phyloP scores from a whole-genome alignment of 37 sponge, comb jelly and placozoan genomes.

The Cliona cf. orientalis region DNA sequence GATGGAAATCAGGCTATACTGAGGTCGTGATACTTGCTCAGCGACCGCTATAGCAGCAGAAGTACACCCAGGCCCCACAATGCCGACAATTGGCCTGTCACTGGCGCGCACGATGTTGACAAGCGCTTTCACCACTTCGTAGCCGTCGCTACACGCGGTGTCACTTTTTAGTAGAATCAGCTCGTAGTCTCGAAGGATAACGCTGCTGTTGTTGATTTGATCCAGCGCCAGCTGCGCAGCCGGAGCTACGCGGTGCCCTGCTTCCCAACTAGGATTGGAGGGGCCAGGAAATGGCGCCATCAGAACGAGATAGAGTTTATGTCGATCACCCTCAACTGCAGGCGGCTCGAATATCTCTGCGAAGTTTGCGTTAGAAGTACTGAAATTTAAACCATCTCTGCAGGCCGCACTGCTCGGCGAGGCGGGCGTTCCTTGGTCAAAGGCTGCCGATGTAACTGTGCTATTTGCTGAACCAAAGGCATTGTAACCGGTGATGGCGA shows the following conservation, averaged over 20 bases:
- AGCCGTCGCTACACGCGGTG: slow-evolving; percentile 1
- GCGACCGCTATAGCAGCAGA: slow-evolving; percentile 14
- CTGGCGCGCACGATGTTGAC: neutral
- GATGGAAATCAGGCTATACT: slow-evolving; percentile 7
- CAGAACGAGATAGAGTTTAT: neutral
- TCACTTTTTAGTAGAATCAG: slow-evolving; percentile 5
- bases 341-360: no score
- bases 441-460: no score
- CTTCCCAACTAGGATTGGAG: neutral
- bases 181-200: slow-evolving; percentile 10
- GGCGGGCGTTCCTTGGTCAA: no score
- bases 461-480: no score
- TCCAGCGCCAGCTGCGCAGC: slow-evolving; percentile 8
- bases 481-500: no score
- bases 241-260: neutral
- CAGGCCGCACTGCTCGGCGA: no score
- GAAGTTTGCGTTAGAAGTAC: no score
- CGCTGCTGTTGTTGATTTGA: slow-evolving; percentile 15
- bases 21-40: neutral
- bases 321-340: neutral
- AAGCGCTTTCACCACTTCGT: neutral
- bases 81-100: slow-evolving; percentile 26
- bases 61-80: slow-evolving; percentile 39
- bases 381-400: no score
- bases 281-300: slow-evolving; percentile 16